phyloP scores from a whole-genome alignment of 2,797 vertebrate species.

The Tragopan temminckii region DNA sequence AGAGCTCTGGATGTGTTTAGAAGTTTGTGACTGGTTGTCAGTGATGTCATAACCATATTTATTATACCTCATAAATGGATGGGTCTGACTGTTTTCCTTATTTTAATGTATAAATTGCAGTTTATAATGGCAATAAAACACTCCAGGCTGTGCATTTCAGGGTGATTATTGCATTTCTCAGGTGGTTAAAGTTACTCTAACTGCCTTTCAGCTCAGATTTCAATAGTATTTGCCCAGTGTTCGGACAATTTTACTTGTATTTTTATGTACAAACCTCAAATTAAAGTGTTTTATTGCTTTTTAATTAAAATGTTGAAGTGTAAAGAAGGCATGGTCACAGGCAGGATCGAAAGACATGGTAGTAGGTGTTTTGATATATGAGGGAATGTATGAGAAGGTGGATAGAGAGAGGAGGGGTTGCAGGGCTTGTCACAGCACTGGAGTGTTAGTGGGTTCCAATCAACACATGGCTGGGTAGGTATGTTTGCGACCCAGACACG shows the following conservation, averaged over 20 bases:
- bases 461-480: slow-evolving; percentile 24
- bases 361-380: slow-evolving; percentile 31
- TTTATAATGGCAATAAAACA: slow-evolving; percentile 81
- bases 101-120: slow-evolving; percentile 77
- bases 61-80: slow-evolving; percentile 79
- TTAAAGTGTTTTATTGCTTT: slow-evolving; percentile 78
- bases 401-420: neutral
- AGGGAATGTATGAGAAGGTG: neutral
- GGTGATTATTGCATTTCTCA: slow-evolving; percentile 78
- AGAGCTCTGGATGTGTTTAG: slow-evolving; percentile 67
- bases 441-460: slow-evolving; percentile 36
- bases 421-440: neutral
- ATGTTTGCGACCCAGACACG: neutral
- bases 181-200: slow-evolving; percentile 81
- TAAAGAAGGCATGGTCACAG: slow-evolving; percentile 56
- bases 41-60: slow-evolving; percentile 80
- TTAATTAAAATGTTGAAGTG: slow-evolving; percentile 76
- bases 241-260: slow-evolving; percentile 71
- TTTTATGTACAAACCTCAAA: slow-evolving; percentile 75
- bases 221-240: slow-evolving; percentile 71
- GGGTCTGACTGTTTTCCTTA: slow-evolving; percentile 77
- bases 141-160: slow-evolving; percentile 75
- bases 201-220: slow-evolving; percentile 78
- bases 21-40: slow-evolving; percentile 75
- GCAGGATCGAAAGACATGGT: slow-evolving; percentile 10